Evolutionary conservation across 2,113 vertebrate genomes (phyloP).

Genomic region (Saimiri boliviensis): DNA sequence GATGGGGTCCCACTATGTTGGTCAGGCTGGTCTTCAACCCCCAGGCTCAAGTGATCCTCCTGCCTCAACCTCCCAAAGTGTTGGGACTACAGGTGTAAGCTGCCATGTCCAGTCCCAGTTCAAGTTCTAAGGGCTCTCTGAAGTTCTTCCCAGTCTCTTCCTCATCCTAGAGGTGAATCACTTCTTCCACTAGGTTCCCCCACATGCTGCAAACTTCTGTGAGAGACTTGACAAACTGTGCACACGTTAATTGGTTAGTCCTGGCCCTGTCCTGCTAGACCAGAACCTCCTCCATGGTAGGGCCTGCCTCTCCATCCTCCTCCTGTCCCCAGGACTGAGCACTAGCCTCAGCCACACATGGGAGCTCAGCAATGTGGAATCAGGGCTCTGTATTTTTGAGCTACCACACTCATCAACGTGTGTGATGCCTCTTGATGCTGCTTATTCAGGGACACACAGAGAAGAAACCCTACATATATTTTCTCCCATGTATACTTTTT

Average conservation of each 20-base stretch:
- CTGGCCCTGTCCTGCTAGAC: not conserved
- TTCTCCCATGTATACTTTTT: not conserved
- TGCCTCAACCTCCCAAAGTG: too few relatives aligned
- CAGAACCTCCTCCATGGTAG: not conserved
- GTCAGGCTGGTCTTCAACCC: too few relatives aligned
- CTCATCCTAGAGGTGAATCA: not conserved
- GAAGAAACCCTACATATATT: conserved; percentile 34
- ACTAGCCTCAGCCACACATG: not conserved
- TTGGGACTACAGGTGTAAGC: too few relatives aligned
- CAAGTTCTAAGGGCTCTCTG: not conserved
- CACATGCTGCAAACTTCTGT: not conserved
- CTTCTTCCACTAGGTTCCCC: not conserved
- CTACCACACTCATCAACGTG: not conserved
- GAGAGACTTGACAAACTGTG: not conserved
- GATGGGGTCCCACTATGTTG: too few relatives aligned
- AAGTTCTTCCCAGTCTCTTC: not conserved
- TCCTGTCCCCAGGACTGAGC: not conserved
- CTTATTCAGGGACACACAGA: not conserved
- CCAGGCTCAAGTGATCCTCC: too few relatives aligned
- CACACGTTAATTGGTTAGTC: not conserved
- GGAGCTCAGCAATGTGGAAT: not conserved
- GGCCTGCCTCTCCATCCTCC: not conserved
- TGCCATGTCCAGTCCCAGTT: not conserved
- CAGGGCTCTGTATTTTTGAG: conserved; percentile 3
- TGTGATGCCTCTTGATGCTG: not conserved